These are phyloP conservation scores for Epsilonema sp. DNA, from an alignment of 2,888 invertebrate genomes.

Conservation along the genomic window DNA sequence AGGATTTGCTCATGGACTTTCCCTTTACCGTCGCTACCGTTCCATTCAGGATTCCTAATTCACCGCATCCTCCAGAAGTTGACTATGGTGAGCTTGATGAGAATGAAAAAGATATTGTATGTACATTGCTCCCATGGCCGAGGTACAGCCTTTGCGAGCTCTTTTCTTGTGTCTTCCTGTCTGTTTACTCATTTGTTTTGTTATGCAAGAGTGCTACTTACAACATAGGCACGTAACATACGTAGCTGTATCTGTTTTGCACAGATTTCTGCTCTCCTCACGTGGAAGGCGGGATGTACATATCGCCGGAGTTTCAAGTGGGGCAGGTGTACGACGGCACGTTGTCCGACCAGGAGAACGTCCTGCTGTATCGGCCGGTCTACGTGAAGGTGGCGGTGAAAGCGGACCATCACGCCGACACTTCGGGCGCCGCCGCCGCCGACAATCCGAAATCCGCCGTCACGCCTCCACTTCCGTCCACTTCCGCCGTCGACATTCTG, in stretches of 20 bases:
- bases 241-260: slow-evolving; percentile 12
- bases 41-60: slow-evolving; percentile 37
- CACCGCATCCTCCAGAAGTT: slow-evolving; percentile 21
- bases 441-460: too few species aligned
- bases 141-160: too few species aligned
- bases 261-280: slow-evolving; percentile 48
- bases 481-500: too few species aligned
- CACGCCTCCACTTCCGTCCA: too few species aligned
- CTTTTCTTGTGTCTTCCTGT: too few species aligned
- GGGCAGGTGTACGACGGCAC: slow-evolving; percentile 54
- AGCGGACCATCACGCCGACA: too few species aligned
- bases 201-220: too few species aligned
- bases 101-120: too few species aligned
- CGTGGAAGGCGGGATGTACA: slow-evolving; percentile 55
- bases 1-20: slow-evolving; percentile 50
- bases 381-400: slow-evolving; percentile 7
- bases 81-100: slow-evolving; percentile 27
- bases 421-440: too few species aligned
- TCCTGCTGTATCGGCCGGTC: slow-evolving; percentile 8
- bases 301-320: slow-evolving; percentile 53
- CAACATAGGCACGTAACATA: too few species aligned
- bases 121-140: too few species aligned
- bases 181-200: too few species aligned
- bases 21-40: slow-evolving; percentile 54
- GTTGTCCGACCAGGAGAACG: slow-evolving; percentile 5